phyloP scores from a whole-genome alignment of 2,113 vertebrate species.

The Porphyrio hochstetteri region DNA sequence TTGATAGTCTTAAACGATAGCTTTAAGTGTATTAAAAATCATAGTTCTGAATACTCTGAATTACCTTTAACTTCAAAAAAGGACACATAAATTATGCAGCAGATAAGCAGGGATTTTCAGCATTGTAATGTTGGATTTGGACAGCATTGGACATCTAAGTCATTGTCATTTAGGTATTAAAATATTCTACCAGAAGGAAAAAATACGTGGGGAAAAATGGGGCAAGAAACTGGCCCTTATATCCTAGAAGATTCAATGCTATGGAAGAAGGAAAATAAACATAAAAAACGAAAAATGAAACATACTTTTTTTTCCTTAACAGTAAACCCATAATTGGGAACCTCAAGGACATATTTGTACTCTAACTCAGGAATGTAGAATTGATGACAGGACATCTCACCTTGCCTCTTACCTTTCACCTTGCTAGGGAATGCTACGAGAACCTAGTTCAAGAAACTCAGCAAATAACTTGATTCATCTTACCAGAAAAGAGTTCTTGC shows the following conservation, averaged over 20 bases:
- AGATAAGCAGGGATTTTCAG: neutral
- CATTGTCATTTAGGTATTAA: neutral
- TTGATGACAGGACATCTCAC: neutral
- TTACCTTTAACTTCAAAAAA: neutral
- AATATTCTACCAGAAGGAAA: neutral
- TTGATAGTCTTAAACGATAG: neutral
- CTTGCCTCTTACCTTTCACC: neutral
- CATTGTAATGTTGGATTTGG: neutral
- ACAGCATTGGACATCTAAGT: neutral
- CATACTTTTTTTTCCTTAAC: neutral
- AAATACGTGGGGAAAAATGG: neutral
- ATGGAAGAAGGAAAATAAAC: neutral
- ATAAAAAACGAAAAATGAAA: neutral
- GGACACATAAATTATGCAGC: neutral
- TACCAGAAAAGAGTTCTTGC: neutral
- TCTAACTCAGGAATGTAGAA: neutral
- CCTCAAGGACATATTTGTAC: neutral
- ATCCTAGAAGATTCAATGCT: neutral
- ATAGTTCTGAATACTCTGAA: neutral
- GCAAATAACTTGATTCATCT: neutral
- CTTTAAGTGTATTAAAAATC: neutral
- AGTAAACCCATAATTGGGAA: neutral
- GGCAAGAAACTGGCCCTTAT: neutral
- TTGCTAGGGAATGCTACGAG: neutral
- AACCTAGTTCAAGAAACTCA: neutral